Evolutionary conservation across 1,140 invertebrate genomes (phyloP), one percentile per base, ranked within the genome.

Genomic region (Lucilia sericata): DNA sequence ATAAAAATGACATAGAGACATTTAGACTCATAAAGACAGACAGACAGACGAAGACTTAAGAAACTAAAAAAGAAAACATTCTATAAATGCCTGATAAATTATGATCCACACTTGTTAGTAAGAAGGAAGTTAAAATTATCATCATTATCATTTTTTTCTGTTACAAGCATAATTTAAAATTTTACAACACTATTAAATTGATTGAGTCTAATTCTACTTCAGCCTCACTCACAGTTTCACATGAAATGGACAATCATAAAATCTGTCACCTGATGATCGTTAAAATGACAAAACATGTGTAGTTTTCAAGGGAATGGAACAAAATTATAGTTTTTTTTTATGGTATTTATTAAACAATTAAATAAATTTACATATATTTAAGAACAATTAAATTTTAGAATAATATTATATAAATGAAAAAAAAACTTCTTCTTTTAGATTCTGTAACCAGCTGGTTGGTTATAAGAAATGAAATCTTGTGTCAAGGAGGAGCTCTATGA

Each of bases 71-170:
- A n/a, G 17, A 60, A 60, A 17, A 55, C 4, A 55, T 5, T 36
- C 51, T 21, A 21, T 70, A 70, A 70, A 70, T 70, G 60, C 60
- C 19, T 70, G 14, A 70, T 70, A 70, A 70, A 70, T 70, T 70
- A 70, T 70, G 60, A 70, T 70, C 60, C 14, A 21, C 60, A 70
- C 60, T 70, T 70, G 60, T 70, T 70, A 7, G n/a, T 21, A 21
- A 70, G 60, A 70, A 70, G 17, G 60, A 70, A 70, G 60, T 70
- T 70, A 19, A 70, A 70, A 70, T 70, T 19, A 70, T 21, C 17
- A 60, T 60, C 51, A 70, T 70, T 70, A 21, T 70, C 51, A 4
- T 60, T 60, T 60, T 60, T n/a, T n/a, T n/a, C 19, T 70, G 13
- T 21, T 51, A 51, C 49, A 51, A 51, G 14, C 49, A 51, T 51